A percentile compares a stretch with the other conserved stretches of the same genome.
Evolutionary conservation across 2,888 invertebrate genomes (phyloP).

Genomic region (Rotaria magnacalcarata): DNA sequence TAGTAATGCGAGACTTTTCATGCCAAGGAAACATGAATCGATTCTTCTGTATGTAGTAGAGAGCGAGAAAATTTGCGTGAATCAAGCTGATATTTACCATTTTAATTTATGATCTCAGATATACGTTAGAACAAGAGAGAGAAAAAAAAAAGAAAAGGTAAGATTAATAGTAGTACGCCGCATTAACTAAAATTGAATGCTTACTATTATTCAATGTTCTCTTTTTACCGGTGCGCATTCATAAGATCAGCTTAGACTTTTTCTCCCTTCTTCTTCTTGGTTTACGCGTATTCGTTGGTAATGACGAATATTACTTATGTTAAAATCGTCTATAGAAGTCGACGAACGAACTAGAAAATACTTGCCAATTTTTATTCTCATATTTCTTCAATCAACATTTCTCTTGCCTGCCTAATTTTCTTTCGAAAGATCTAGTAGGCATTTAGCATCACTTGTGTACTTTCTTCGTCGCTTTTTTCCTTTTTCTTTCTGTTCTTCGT

Average conservation of each 20-base stretch:
- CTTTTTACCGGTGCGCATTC: no score
- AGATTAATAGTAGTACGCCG: no score
- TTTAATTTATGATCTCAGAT: neutral
- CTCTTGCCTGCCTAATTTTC: neutral
- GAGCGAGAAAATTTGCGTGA: no score
- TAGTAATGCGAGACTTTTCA: no score
- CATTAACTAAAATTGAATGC: no score
- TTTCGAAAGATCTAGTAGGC: neutral
- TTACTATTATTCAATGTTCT: no score
- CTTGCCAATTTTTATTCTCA: neutral
- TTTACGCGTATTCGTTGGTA: neutral
- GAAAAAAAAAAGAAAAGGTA: no score
- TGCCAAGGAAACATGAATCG: no score
- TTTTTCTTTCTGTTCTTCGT: neutral
- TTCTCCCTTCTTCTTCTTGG: neutral
- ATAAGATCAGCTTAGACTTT: no score
- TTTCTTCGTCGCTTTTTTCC: neutral
- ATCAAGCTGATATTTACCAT: neutral
- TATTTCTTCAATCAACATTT: constrained; percentile 19
- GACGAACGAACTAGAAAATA: neutral
- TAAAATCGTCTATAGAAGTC: neutral
- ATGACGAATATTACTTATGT: neutral
- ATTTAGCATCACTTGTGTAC: neutral
- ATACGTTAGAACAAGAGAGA: neutral
- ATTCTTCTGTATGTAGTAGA: no score